phyloP scores from a whole-genome alignment of 2,113 vertebrate genomes.

The Platycercus adscitus region DNA sequence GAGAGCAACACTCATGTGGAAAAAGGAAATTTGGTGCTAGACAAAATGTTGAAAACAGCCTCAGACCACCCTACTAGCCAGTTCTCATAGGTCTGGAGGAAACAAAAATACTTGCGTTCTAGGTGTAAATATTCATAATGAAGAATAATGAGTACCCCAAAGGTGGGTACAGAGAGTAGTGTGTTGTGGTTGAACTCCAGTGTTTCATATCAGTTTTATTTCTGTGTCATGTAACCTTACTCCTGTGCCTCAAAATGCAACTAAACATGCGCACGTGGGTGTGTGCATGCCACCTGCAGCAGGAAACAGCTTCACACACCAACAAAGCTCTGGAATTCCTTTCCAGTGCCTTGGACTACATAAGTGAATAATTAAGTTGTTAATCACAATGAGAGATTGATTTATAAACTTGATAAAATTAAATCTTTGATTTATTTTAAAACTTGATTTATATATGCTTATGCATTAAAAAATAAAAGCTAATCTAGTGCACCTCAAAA shows the following conservation, averaged over 20 bases:
- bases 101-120: background rate
- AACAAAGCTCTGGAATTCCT: background rate
- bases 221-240: background rate
- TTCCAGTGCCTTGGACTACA: background rate
- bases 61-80: background rate
- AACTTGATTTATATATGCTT: background rate
- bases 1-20: background rate
- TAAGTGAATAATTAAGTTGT: background rate
- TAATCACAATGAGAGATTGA: background rate
- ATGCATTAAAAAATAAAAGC: background rate
- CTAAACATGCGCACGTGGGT: fast-evolving
- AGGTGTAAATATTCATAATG: background rate
- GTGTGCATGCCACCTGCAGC: too few species aligned
- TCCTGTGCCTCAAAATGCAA: background rate
- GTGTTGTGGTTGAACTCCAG: background rate
- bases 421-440: background rate
- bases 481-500: background rate
- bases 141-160: background rate
- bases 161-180: background rate
- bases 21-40: background rate
- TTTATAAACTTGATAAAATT: background rate
- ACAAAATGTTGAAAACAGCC: background rate
- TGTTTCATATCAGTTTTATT: background rate
- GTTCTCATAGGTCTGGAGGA: background rate
- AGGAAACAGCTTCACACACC: background rate